Evolutionary conservation across 2,113 vertebrate species (phyloP).

Genomic region (Lasiurus borealis): DNA sequence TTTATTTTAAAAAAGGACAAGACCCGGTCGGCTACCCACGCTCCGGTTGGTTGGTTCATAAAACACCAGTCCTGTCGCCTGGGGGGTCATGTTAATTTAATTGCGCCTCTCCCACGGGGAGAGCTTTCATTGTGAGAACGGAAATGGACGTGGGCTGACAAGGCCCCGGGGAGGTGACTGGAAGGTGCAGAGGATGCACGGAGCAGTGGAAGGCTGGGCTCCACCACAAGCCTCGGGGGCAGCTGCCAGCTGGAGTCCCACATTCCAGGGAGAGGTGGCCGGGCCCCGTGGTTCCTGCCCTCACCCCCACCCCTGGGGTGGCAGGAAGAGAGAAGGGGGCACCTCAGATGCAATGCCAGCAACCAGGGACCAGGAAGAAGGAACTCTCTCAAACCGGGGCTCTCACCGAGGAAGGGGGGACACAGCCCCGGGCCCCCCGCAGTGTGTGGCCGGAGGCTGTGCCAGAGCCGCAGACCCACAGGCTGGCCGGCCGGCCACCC

Average conservation of each 20-base stretch:
- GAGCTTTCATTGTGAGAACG: neutral
- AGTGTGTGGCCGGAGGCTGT: accelerated
- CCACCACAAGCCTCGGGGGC: neutral
- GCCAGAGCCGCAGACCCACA: accelerated
- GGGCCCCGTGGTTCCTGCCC: neutral
- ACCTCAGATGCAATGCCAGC: too few species aligned
- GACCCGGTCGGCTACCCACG: neutral
- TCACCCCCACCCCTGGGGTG: accelerated
- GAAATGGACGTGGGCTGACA: accelerated
- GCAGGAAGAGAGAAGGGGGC: neutral
- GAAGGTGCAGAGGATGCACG: accelerated
- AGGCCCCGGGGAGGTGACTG: neutral
- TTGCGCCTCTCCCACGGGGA: neutral
- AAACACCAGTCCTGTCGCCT: neutral
- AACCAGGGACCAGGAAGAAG: too few species aligned
- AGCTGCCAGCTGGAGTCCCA: neutral
- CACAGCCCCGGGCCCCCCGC: neutral
- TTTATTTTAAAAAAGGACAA: neutral
- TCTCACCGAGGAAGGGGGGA: neutral
- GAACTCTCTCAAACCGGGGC: too few species aligned
- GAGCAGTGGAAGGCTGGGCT: neutral
- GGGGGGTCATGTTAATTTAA: neutral
- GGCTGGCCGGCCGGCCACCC: too few species aligned
- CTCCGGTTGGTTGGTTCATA: neutral
- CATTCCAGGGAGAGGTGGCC: neutral